Percentiles rank a stretch among this genome's conserved stretches.
Evolutionary conservation across 2,113 vertebrate species (phyloP).

Genomic region (Oncorhynchus kisutch): DNA sequence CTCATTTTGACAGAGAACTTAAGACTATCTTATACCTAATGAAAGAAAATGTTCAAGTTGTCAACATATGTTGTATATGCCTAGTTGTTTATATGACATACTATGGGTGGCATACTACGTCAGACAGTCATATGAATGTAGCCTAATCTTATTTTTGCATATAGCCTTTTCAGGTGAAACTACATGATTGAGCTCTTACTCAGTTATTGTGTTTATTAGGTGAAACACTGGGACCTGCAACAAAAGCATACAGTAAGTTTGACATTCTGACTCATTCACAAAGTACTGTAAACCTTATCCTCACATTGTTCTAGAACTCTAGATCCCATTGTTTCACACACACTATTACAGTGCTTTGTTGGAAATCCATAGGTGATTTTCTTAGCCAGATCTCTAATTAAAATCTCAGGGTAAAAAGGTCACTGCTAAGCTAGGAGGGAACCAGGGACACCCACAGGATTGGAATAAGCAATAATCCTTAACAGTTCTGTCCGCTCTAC

Average conservation of each 20-base stretch:
- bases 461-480: background rate
- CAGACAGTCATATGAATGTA: too few relatives aligned
- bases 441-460: background rate
- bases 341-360: background rate
- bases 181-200: background rate
- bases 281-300: background rate
- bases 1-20: too few relatives aligned
- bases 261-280: background rate
- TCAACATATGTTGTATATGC: too few relatives aligned
- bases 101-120: too few relatives aligned
- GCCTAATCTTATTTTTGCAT: background rate
- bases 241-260: background rate
- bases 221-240: background rate
- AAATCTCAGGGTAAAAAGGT: background rate
- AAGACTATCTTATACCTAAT: too few relatives aligned
- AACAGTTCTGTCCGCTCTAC: constrained; percentile 36
- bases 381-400: background rate
- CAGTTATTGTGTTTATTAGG: background rate
- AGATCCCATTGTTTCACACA: background rate
- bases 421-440: too few relatives aligned
- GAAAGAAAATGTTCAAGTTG: too few relatives aligned
- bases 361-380: background rate
- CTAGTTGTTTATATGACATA: too few relatives aligned
- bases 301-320: background rate
- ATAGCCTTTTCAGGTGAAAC: background rate